Conservation (phyloP, 1,140 invertebrate genomes). For the Pemphigus obesinymphae region DNA sequence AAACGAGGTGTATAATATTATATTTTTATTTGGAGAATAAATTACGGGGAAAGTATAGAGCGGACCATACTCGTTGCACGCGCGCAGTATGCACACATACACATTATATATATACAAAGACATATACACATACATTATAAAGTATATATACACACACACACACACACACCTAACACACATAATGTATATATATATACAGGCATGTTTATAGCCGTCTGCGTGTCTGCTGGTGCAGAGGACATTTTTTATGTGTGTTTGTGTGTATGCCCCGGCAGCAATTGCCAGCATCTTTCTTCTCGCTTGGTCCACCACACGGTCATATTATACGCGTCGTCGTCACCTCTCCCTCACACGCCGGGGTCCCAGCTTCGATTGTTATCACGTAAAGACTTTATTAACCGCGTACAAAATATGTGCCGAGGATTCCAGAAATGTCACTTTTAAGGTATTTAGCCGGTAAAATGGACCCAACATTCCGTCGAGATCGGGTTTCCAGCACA, state of each 20-base stretch:
- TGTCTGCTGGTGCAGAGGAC: slow-evolving; percentile 6
- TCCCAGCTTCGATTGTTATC: slow-evolving; percentile 20
- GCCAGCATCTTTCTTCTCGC: not conserved
- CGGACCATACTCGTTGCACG: not conserved
- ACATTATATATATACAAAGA: not conserved
- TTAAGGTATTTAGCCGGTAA: slow-evolving; percentile 38
- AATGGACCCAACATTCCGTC: slow-evolving; percentile 27
- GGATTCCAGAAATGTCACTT: slow-evolving; percentile 35
- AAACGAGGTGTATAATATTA: not conserved
- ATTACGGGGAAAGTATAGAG: slow-evolving; percentile 26
- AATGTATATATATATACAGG: not conserved
- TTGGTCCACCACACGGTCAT: not conserved
- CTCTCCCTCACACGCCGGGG: not conserved
- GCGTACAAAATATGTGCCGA: slow-evolving; percentile 23
- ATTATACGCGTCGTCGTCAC: not conserved
- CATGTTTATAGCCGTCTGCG: slow-evolving; percentile 37
- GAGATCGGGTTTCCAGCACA: slow-evolving; percentile 33
- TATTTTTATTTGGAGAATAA: slow-evolving; percentile 36
- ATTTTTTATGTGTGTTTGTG: not conserved
- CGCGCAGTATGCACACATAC: not conserved
- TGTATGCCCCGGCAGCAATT: not conserved
- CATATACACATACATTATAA: not conserved
- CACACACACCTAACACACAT: not conserved
- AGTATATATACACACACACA: not conserved
- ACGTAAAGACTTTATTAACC: slow-evolving; percentile 39